Percentiles rank a stretch among this genome's conserved stretches.
Conservation (phyloP, 2,797 vertebrate species). For the Psittacula echo region DNA sequence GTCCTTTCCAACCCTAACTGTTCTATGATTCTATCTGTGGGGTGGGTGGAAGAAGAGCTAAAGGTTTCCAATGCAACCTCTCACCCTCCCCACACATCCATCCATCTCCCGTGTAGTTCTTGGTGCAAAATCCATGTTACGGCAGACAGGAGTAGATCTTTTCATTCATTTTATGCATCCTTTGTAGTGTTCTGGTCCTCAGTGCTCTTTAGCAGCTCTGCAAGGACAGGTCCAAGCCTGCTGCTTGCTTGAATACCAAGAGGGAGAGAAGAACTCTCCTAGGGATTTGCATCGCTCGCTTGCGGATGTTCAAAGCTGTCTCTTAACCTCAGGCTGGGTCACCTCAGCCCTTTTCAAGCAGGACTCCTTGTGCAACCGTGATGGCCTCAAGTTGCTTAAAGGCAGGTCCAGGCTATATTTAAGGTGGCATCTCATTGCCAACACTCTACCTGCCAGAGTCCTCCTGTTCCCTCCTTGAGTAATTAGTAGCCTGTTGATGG, state of each 20-base stretch:
- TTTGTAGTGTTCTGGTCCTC: background rate
- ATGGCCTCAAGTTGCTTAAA: background rate
- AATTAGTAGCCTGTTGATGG: background rate
- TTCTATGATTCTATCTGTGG: background rate
- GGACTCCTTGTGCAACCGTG: background rate
- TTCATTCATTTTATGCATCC: background rate
- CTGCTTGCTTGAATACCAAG: background rate
- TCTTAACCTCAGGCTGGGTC: background rate
- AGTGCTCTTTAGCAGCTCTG: background rate
- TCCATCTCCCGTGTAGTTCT: background rate
- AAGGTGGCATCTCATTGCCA: constrained; percentile 3
- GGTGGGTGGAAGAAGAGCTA: background rate
- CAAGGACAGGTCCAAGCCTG: background rate
- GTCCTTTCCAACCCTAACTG: background rate
- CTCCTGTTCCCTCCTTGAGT: background rate
- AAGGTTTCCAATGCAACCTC: background rate
- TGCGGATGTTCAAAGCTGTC: background rate
- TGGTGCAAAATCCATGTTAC: background rate
- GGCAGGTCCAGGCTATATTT: background rate
- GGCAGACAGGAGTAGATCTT: background rate
- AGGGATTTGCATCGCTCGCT: background rate
- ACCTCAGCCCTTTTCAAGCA: background rate
- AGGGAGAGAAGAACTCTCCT: background rate
- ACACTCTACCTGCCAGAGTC: background rate
- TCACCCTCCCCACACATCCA: background rate